phyloP scores from a whole-genome alignment of 2,113 vertebrate species.

The Bos javanicus region DNA sequence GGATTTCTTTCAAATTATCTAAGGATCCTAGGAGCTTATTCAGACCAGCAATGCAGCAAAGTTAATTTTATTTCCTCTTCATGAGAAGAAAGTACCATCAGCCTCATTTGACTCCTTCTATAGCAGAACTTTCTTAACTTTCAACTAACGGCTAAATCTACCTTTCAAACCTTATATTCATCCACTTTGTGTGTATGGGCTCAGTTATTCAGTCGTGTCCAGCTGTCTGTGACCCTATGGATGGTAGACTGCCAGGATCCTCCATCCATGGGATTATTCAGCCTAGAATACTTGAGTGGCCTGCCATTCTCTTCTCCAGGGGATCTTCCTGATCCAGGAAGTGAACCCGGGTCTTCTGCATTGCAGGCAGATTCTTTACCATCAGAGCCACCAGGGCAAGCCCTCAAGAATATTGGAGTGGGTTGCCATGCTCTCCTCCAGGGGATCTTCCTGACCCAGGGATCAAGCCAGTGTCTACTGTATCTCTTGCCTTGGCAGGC shows the following conservation, averaged over 20 bases:
- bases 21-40: neutral
- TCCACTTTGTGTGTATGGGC: neutral
- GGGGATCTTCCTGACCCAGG: neutral
- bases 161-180: neutral
- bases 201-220: neutral
- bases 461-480: neutral
- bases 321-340: neutral
- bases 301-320: neutral
- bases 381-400: neutral
- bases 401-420: neutral
- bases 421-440: neutral
- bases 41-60: neutral
- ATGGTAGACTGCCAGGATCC: neutral
- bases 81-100: neutral
- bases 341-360: accelerated
- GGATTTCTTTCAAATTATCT: neutral
- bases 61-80: neutral
- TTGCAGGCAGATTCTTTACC: neutral
- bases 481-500: neutral
- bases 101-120: too few species aligned
- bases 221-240: neutral
- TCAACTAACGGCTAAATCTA: neutral
- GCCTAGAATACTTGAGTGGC: neutral
- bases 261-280: neutral
- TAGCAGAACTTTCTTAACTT: neutral